Evolutionary conservation across 2,888 invertebrate species (phyloP).

Genomic region (Adineta ricciae): DNA sequence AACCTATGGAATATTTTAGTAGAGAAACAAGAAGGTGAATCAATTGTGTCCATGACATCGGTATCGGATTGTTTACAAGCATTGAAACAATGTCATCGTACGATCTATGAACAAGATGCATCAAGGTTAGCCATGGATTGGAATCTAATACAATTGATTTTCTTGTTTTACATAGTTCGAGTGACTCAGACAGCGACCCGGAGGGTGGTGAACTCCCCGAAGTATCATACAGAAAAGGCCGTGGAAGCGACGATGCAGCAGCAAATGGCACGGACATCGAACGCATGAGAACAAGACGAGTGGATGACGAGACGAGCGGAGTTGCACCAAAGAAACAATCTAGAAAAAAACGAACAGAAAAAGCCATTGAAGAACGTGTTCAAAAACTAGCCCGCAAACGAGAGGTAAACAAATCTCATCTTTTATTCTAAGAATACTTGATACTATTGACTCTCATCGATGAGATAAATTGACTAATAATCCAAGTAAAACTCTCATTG

Average conservation of each 20-base stretch:
- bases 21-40: background rate
- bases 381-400: background rate
- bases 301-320: no score
- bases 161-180: background rate
- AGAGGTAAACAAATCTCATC: background rate
- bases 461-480: background rate
- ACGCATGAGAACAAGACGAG: no score
- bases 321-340: background rate
- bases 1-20: background rate
- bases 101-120: background rate
- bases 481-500: background rate
- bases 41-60: background rate
- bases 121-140: background rate
- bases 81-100: background rate
- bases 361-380: background rate
- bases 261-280: no score
- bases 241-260: no score
- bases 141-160: background rate
- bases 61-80: background rate
- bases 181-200: background rate
- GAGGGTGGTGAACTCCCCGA: conserved; percentile 15
- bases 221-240: background rate
- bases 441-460: background rate
- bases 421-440: no score
- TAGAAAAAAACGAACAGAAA: background rate